These are phyloP conservation scores for Equus przewalskii DNA, from an alignment of 2,113 vertebrate genomes.

Conservation along the genomic window DNA sequence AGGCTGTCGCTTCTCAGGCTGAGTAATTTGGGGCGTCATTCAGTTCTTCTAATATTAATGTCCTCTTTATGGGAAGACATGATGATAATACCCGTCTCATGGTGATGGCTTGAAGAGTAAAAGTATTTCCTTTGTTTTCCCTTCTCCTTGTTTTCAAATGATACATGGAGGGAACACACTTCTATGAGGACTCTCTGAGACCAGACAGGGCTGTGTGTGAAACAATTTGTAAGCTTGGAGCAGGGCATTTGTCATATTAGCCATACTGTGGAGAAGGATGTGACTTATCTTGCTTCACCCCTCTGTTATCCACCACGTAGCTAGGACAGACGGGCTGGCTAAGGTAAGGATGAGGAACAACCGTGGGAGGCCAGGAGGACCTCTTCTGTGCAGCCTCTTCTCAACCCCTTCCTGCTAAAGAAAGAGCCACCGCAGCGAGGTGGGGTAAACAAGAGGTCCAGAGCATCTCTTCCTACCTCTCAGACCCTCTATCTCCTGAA, in stretches of 20 bases:
- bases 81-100: not conserved
- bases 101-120: not conserved
- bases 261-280: not conserved
- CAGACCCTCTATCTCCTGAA: not conserved
- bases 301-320: not conserved
- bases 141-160: conserved; percentile 19
- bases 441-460: not conserved
- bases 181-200: not conserved
- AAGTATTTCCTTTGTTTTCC: not conserved
- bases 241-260: not conserved
- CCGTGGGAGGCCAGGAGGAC: not conserved
- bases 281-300: not conserved
- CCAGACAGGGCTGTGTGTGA: not conserved
- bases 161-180: not conserved
- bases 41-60: not conserved
- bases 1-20: not conserved
- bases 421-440: not conserved
- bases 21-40: not conserved
- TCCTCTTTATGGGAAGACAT: not conserved
- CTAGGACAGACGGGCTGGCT: not conserved
- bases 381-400: not conserved
- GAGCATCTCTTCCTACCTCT: too few species aligned
- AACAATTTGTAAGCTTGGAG: not conserved
- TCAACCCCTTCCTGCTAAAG: not conserved
- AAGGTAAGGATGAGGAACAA: not conserved